Base-by-base conservation (phyloP, 2,888 invertebrate species). In the Cryptocephalus primarius region DNA sequence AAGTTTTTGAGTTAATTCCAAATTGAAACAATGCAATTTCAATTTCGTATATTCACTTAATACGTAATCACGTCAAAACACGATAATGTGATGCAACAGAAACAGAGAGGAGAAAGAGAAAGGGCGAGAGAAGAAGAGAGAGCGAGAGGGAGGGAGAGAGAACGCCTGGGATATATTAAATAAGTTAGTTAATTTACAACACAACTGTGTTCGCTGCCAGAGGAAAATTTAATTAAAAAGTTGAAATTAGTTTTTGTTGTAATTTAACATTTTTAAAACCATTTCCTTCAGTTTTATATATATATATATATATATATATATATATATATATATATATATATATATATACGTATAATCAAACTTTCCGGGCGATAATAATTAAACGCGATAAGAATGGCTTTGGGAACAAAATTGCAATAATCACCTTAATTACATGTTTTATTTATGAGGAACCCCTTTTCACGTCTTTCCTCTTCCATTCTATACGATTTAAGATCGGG, bases 201-300 rank as follows among this genome's bases (percentile, higher is more conserved):
- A 61, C 63, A 64, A 63, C 62, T 65, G 63, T 58, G 63, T 57
- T 61, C 60, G 58, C 59, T 49, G 55, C 53, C 60, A 55, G 56
- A 58, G 61, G 53, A 60, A 63, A 67, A 69, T 69, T 69, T 69
- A 69, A 69, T 69, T 69, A 68, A 69, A 69, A 69, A 69, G 68
- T 69, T 69, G 55, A 65, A 69, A 69, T 69, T 68, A 69, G 68
- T 69, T 69, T 68, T 69, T 68, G 68, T 67, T 66, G 67, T 69
- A 69, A 69, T 67, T 68, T 65, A 60, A 57, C 64, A 62, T 68
- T 68, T 68, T 68, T 64, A 64, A 63, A 66, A 64, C 61, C 63
- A 60, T 60, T 60, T 62, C 61, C 60, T 61, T 54, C 58, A 53
- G 55, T 63, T 60, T 60, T 55, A 54, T 55, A 22, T 45, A 40